phyloP scores from a whole-genome alignment of 2,113 vertebrate genomes.

The Dolichotis patagonum region DNA sequence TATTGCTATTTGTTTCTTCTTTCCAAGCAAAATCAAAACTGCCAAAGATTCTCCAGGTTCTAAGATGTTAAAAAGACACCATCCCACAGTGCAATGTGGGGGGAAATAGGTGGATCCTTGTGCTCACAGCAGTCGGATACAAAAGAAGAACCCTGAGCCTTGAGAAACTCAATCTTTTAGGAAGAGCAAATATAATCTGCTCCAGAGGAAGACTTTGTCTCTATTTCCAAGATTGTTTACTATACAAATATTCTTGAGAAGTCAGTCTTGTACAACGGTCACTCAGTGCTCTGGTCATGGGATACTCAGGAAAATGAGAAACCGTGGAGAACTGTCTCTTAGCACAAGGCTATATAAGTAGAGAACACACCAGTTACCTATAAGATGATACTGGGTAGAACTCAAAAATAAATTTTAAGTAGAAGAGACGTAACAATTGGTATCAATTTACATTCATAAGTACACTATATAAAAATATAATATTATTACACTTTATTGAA shows the following conservation, averaged over 20 bases:
- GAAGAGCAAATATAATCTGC: not conserved
- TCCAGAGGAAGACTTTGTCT: not conserved
- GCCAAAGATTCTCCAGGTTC: not conserved
- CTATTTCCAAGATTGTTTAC: not conserved
- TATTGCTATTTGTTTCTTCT: not conserved
- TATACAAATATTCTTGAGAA: not conserved
- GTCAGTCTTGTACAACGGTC: not conserved
- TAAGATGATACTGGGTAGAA: not conserved
- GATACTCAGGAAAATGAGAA: not conserved
- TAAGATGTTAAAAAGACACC: not conserved
- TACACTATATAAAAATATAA: not conserved
- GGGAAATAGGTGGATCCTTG: not conserved
- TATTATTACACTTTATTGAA: constrained; percentile 13
- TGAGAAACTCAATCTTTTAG: not conserved
- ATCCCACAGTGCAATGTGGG: not conserved
- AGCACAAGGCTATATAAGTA: not conserved
- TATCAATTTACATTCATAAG: not conserved
- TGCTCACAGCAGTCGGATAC: not conserved
- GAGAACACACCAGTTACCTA: not conserved
- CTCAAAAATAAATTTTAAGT: not conserved
- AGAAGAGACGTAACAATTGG: not conserved
- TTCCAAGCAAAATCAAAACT: not conserved
- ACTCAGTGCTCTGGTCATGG: not conserved
- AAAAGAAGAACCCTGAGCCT: not conserved
- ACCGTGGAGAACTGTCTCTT: not conserved